These are phyloP conservation scores for Plagiodera versicolora DNA, from an alignment of 2,888 invertebrate species.

Conservation along the genomic window DNA sequence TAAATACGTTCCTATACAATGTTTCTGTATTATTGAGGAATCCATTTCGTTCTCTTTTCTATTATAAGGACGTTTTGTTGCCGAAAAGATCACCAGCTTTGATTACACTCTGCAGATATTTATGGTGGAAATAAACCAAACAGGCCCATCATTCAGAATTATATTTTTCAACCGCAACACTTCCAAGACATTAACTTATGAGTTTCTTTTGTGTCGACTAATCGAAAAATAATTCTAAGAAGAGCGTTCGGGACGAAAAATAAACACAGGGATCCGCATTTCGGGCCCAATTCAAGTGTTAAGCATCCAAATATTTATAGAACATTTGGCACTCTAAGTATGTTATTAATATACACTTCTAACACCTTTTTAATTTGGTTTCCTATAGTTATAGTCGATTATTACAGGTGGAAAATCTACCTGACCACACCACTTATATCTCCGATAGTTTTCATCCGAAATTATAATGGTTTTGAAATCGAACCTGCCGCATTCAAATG, in stretches of 20 bases:
- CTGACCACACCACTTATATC: constrained; percentile 36
- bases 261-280: constrained; percentile 21
- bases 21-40: not conserved
- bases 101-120: constrained; percentile 13
- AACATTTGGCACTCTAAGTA: constrained; percentile 39
- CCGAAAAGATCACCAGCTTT: constrained; percentile 4
- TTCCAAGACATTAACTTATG: constrained; percentile 20
- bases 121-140: constrained; percentile 14
- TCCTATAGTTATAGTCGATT: constrained; percentile 36
- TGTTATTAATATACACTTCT: constrained; percentile 40
- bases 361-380: constrained; percentile 42
- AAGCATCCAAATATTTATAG: constrained; percentile 41
- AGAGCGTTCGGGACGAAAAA: constrained; percentile 20
- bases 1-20: not conserved
- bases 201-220: constrained; percentile 25
- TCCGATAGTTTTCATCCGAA: constrained; percentile 33
- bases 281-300: constrained; percentile 28
- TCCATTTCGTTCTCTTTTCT: not conserved
- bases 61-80: constrained; percentile 3
- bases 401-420: constrained; percentile 40
- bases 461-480: constrained; percentile 36
- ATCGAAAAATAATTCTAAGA: constrained; percentile 32
- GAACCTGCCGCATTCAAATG: constrained; percentile 31
- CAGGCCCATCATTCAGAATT: constrained; percentile 12
- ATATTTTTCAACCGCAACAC: constrained; percentile 16